Evolutionary conservation across 2,888 invertebrate genomes (phyloP), one percentile per base, ranked within the genome.

Genomic region (Drosophila mimetica): DNA sequence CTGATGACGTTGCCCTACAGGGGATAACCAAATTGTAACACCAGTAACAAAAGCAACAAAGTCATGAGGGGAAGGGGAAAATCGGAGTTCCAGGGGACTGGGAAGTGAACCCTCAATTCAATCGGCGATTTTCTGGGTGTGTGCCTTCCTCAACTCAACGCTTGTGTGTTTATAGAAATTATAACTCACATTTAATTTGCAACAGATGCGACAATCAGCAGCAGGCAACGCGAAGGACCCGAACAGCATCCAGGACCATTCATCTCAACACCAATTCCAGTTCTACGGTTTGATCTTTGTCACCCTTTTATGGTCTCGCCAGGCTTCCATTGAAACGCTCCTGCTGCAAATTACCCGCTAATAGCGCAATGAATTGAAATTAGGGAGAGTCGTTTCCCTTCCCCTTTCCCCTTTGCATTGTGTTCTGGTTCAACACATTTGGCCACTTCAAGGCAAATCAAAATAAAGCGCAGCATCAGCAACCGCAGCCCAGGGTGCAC

Each of bases 111-210:
- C 81, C 81, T 78, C 87, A 77, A 86, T 86, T 84, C 74, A 86
- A 86, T 75, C 85, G 83, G 14, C 84, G 86, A 89, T 89, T 89
- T 89, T 70, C 85, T 86, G 88, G 89, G 88, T 86, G 88, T 89
- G 77, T 71, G 64, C 71, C 66, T 63, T 53, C 41, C 57, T 36
- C 48, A 46, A 39, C 39, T 57, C 34, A 47, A 52, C 59, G 69
- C 42, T 46, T 47, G 61, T 67, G 63, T 79, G 88, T 79, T 83
- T 88, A 83, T 75, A 74, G 72, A 86, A 75, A 88, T 85, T 89
- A 89, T 90, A 90, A 89, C 87, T 83, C 76, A 80, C 86, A 88
- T 87, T 89, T 89, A 83, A 89, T 89, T 90, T 89, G 90, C 85
- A 90, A 90, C 90, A 90, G 90, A 90, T 90, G 90, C 86, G 86